Evolutionary conservation across 2,113 vertebrate species (phyloP), one percentile per base, ranked within the genome.

Genomic region (Nicator chloris): DNA sequence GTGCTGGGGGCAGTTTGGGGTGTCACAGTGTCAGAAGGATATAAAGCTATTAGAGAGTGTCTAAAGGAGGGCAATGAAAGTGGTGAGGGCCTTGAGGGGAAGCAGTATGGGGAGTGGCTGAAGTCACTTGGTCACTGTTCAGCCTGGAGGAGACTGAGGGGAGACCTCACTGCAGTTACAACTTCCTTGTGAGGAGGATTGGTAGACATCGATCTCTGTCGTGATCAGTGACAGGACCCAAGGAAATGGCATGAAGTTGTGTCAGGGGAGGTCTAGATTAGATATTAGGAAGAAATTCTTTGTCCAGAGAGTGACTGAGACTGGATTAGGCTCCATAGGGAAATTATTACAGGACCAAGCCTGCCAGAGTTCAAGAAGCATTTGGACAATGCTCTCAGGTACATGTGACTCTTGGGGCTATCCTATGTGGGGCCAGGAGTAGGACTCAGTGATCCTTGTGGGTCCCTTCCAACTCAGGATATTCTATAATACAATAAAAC

Each of bases 41-140:
- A 59, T 11, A 66, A 59, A 45, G 10, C 9, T 73, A 5, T 59
- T 44, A 60, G 24, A 75, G 13, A 31, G 27, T 33, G 16, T 53
- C 45, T 24, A 68, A 53, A 75, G 11, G 13, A 75, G 45, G 28
- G 19, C 28, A n/a, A 10, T 37, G 50, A 60, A 30, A 45, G 68
- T 20, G 14, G 28, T 45, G 39, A 75, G 5, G 24, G 20, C 28
- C 60, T 53, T 6, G 53, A 81, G 20, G 10, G 15, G 77, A 82
- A 82, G 45, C n/a, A 0, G 0, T 40, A 7, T 31, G 30, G 47
- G 30, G 28, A 45, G 16, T 0, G 2, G 45, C 14, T 61, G 47
- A 82, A 26, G 24, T 53, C 45, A 75, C 16, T 22, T 30, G 24
- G 61, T 45, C 27, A 44, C 11, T 61, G 54, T 9, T 69, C 49